Percentiles rank a stretch among this genome's conserved stretches.
Conservation (phyloP, 2,113 vertebrate species). For the Anolis sagrei region DNA sequence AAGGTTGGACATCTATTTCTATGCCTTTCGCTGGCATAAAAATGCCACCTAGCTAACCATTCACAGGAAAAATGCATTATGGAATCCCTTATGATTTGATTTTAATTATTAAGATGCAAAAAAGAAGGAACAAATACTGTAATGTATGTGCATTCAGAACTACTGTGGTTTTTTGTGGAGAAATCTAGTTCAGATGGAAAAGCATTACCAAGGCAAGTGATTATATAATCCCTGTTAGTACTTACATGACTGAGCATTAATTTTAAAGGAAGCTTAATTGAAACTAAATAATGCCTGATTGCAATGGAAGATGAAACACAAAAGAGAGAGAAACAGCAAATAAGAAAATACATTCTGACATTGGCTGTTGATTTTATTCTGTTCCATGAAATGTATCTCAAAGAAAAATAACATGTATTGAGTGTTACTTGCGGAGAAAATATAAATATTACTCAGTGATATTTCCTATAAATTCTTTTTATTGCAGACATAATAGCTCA, state of each 20-base stretch:
- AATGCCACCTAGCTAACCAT: constrained; percentile 21
- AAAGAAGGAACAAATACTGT: constrained; percentile 33
- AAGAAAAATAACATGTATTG: constrained; percentile 34
- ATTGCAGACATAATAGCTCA: not conserved
- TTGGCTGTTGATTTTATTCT: constrained; percentile 39
- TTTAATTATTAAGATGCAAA: constrained; percentile 58
- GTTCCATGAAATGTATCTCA: constrained; percentile 11
- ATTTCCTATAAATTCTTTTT: not conserved
- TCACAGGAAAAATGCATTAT: not conserved
- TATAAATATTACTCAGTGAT: not conserved
- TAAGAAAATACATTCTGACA: constrained; percentile 45
- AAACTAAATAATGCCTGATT: constrained; percentile 59
- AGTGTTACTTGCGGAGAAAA: not conserved
- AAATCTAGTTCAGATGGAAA: constrained; percentile 62
- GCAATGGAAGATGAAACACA: constrained; percentile 51
- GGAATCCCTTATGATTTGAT: not conserved
- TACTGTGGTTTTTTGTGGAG: constrained; percentile 18
- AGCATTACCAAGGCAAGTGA: constrained; percentile 61
- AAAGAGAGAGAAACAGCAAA: constrained; percentile 45
- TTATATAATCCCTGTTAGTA: constrained; percentile 65
- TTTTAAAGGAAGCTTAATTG: constrained; percentile 49
- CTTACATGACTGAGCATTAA: constrained; percentile 38
- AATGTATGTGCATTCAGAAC: constrained; percentile 17
- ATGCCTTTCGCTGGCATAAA: constrained; percentile 21
- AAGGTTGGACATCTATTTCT: not conserved